Evolutionary conservation across 92 coral and sea anemone genomes (phyloP).

Genomic region (Porites rus): DNA sequence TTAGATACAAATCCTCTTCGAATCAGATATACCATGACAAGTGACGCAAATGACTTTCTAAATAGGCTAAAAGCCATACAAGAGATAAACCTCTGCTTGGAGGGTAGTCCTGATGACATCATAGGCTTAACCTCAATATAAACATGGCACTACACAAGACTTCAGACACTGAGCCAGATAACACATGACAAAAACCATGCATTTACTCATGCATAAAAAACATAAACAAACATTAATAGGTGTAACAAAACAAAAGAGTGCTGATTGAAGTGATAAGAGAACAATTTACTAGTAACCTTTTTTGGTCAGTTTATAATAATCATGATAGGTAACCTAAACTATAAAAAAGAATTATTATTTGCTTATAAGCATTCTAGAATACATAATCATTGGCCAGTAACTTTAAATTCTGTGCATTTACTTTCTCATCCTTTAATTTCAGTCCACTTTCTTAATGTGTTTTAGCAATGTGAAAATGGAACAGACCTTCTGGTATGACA

Average conservation of each 20-base stretch:
- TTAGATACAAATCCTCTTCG: no score
- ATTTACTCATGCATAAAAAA: no score
- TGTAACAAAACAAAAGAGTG: background rate
- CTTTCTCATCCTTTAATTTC: background rate
- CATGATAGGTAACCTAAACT: no score
- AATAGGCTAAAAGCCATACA: no score
- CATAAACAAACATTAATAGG: background rate
- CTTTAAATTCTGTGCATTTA: background rate
- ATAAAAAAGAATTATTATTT: no score
- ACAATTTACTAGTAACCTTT: background rate
- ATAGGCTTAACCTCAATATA: background rate
- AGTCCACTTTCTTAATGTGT: background rate
- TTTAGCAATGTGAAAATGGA: no score
- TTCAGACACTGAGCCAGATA: background rate
- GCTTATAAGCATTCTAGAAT: no score
- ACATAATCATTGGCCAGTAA: no score
- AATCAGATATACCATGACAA: no score
- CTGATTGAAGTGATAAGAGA: background rate
- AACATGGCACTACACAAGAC: background rate
- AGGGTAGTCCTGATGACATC: background rate
- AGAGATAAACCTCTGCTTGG: no score
- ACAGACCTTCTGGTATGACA: conserved; percentile 12
- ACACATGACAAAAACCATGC: background rate
- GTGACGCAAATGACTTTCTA: no score
- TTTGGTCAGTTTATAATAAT: background rate